Percentiles rank a stretch among this genome's conserved stretches.
phyloP scores from a whole-genome alignment of 1,140 invertebrate species.

The Vanessa atalanta region DNA sequence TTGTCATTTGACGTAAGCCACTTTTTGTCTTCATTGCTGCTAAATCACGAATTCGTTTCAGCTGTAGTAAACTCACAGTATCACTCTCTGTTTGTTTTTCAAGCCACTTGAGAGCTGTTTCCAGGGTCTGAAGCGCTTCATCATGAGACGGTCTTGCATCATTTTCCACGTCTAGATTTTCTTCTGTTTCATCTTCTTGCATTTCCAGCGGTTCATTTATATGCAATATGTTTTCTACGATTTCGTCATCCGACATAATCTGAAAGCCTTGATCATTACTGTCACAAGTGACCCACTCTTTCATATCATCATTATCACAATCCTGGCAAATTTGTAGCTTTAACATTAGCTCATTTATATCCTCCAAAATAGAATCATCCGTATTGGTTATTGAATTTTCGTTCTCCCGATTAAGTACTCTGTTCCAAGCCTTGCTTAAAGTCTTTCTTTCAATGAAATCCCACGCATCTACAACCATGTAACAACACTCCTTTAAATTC shows the following conservation, averaged over 20 bases:
- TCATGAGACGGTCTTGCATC: conserved; percentile 42
- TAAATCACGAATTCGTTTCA: conserved; percentile 45
- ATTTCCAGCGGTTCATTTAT: too few species aligned
- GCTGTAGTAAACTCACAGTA: conserved; percentile 41
- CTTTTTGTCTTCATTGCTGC: conserved; percentile 43
- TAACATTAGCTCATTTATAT: conserved; percentile 30
- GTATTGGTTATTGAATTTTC: conserved; percentile 43
- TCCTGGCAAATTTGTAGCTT: conserved; percentile 34
- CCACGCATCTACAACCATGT: too few species aligned
- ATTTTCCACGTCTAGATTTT: conserved; percentile 42
- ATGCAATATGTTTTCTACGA: too few species aligned
- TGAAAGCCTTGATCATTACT: too few species aligned
- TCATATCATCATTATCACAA: too few species aligned
- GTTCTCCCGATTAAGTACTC: conserved; percentile 39
- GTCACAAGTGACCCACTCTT: too few species aligned
- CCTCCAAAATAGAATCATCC: conserved; percentile 36
- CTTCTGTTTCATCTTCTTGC: too few species aligned
- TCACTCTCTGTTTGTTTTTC: conserved; percentile 45
- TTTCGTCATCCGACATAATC: too few species aligned
- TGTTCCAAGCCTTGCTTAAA: too few species aligned
- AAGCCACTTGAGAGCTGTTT: conserved; percentile 43
- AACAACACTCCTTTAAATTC: background rate
- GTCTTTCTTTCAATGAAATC: too few species aligned
- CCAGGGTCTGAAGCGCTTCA: conserved; percentile 43
- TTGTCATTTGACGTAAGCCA: conserved; percentile 43